Conservation (phyloP, 2,888 invertebrate genomes). For the Ornithoptera priamus region DNA sequence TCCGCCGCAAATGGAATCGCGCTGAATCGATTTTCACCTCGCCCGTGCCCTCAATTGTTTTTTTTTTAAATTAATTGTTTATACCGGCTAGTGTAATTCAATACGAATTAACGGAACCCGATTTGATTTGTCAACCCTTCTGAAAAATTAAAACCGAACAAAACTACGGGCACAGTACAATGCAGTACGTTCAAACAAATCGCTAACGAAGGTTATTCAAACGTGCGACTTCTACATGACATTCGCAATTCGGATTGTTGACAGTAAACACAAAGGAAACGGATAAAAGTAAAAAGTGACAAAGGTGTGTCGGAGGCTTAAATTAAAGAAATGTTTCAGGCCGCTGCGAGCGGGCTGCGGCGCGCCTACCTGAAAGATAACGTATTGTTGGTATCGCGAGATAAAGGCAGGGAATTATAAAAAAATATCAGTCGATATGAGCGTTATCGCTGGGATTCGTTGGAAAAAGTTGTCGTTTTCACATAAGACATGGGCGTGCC, state of each 20-base stretch:
- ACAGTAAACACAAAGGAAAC: background rate
- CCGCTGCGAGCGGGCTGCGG: constrained; percentile 31
- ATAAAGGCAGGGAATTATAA: constrained; percentile 35
- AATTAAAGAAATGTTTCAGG: constrained; percentile 17
- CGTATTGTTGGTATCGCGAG: constrained; percentile 21
- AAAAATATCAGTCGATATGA: constrained; percentile 55
- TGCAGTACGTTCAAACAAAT: constrained; percentile 12
- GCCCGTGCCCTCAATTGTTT: constrained; percentile 43
- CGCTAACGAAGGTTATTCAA: constrained; percentile 7
- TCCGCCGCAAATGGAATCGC: constrained; percentile 50
- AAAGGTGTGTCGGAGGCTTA: constrained; percentile 21
- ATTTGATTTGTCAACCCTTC: constrained; percentile 49
- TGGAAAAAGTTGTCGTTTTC: constrained; percentile 62
- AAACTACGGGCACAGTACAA: background rate
- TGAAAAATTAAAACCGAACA: background rate
- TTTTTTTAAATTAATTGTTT: constrained; percentile 47
- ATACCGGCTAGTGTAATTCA: constrained; percentile 67
- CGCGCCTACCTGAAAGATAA: constrained; percentile 34
- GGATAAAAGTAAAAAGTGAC: constrained; percentile 5
- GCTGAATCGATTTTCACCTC: constrained; percentile 61
- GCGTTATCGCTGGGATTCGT: constrained; percentile 49
- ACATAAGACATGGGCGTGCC: constrained; percentile 76
- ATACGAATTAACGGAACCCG: constrained; percentile 74
- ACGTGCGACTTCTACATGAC: constrained; percentile 3
- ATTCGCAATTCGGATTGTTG: constrained; percentile 5